These are phyloP conservation scores for Cantharis rufa DNA, from an alignment of 2,888 invertebrate species.

Conservation along the genomic window DNA sequence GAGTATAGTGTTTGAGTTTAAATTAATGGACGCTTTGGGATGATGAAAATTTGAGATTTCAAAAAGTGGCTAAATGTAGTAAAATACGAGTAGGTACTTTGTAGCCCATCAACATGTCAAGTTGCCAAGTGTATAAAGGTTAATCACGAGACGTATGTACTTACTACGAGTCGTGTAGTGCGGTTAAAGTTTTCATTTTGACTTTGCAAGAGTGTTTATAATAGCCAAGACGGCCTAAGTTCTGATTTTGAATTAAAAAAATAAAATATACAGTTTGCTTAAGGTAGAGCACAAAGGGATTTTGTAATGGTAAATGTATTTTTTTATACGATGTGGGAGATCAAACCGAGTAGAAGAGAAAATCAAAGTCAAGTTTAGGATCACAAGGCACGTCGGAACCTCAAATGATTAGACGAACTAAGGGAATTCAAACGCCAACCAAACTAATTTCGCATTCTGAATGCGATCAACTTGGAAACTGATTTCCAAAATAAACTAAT, in stretches of 20 bases:
- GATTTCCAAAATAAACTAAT: constrained; percentile 48
- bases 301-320: background rate
- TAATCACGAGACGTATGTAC: background rate
- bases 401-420: constrained; percentile 46
- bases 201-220: background rate
- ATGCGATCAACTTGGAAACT: constrained; percentile 43
- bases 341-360: constrained; percentile 12
- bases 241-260: background rate
- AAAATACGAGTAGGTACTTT: background rate
- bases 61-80: background rate
- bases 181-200: background rate
- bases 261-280: background rate
- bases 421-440: constrained; percentile 44
- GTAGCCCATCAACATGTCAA: background rate
- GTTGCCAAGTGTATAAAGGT: background rate
- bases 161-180: background rate
- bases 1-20: background rate
- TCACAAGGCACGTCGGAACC: constrained; percentile 43
- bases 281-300: background rate
- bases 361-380: constrained; percentile 35
- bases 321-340: background rate
- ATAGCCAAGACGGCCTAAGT: background rate
- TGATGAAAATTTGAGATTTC: background rate
- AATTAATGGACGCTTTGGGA: background rate
- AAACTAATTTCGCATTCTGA: constrained; percentile 43